Evolutionary conservation across 2,888 invertebrate species (phyloP), one percentile per base, ranked within the genome.

Genomic region (Pediacus dermestoides): DNA sequence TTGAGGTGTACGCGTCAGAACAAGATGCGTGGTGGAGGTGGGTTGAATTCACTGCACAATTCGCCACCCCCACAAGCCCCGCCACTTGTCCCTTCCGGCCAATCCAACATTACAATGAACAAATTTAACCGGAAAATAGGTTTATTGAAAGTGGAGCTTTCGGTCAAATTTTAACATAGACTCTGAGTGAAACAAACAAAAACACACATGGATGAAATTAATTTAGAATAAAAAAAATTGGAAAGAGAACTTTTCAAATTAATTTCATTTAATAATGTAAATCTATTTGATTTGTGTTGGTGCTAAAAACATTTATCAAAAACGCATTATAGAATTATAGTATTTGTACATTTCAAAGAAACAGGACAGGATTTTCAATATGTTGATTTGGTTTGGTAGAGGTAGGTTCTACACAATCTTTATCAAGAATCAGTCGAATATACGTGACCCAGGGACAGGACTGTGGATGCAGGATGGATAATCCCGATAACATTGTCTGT

Each of bases 1-100:
- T 46, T n/a, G n/a, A n/a, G n/a, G n/a, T n/a, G n/a, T n/a, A n/a
- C 39, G 50, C 53, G 58, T 60, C 60, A 60, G 57, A 60, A 59
- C 60, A 60, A 60, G 58, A 59, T 54, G 58, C 44, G 55, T 14
- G 48, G 40, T 40, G 30, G 34, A 18, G 37, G n/a, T n/a, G n/a
- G n/a, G n/a, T n/a, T n/a, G n/a, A n/a, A n/a, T n/a, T 44, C 42
- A 15, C 34, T 27, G 34, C 27, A 23, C 21, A 39, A 42, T 39
- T 41, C 15, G 15, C 13, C 26, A 10, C 30, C 7, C 28, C 25
- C 28, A 49, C 47, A 50, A 50, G 53, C 55, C 48, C 52, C 42
- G 40, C 46, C 45, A 42, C 37, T 15, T 45, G 50, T 46, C 51
- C 42, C 50, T 41, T 39, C 27, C 16, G 41, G 46, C 50, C 46